Percentiles rank a stretch among this genome's conserved stretches.
These are phyloP conservation scores for Parascotia fuliginaria DNA, from an alignment of 2,888 invertebrate genomes.

Conservation along the genomic window DNA sequence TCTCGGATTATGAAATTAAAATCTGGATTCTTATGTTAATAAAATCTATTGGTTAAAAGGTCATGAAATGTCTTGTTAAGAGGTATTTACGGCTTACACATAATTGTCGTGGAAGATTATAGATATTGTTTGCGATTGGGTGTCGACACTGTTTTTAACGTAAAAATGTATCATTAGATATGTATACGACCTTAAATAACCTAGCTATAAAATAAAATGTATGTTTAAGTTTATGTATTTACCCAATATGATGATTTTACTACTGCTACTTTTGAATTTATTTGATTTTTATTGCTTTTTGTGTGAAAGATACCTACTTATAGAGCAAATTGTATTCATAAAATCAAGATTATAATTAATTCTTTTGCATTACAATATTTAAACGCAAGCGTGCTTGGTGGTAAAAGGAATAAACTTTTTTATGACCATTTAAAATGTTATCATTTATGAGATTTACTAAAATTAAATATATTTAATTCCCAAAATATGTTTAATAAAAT, in stretches of 20 bases:
- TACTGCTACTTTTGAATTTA: background rate
- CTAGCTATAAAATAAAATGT: conserved; percentile 8
- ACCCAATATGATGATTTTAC: conserved; percentile 1
- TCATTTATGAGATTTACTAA: too few species aligned
- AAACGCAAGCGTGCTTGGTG: too few species aligned
- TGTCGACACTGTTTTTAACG: conserved; percentile 3
- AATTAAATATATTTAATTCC: too few species aligned
- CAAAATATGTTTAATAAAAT: too few species aligned
- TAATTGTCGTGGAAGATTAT: conserved; percentile 5
- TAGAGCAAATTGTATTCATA: conserved; percentile 1
- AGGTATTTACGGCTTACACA: conserved; percentile 7
- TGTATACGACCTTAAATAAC: conserved; percentile 2
- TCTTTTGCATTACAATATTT: too few species aligned
- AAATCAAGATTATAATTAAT: background rate
- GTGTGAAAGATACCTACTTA: conserved; percentile 2
- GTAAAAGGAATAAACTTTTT: too few species aligned
- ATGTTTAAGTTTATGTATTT: background rate
- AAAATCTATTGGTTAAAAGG: background rate
- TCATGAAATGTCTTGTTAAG: conserved; percentile 5
- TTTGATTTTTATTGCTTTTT: background rate
- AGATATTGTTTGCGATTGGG: background rate
- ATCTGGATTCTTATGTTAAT: conserved; percentile 2
- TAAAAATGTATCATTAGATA: conserved; percentile 3
- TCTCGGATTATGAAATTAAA: conserved; percentile 1
- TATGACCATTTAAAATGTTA: too few species aligned